Conservation (phyloP, 2,113 vertebrate species). For the Salvelinus sp. region DNA sequence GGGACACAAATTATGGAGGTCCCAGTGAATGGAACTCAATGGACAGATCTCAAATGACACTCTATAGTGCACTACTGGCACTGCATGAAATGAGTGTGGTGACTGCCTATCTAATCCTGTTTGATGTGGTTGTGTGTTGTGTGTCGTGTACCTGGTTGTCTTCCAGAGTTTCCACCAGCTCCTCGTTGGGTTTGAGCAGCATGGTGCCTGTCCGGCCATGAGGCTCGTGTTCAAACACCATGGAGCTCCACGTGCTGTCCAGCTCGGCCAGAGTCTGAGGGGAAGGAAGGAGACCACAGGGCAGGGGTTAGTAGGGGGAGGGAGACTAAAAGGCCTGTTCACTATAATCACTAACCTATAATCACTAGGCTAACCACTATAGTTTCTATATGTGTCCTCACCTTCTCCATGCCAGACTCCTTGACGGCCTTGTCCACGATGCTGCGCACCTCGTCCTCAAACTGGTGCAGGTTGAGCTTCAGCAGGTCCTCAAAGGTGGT, state of each 20-base stretch:
- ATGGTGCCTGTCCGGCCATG: conserved; percentile 67
- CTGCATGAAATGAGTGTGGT: no score
- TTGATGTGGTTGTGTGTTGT: neutral
- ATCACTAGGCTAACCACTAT: no score
- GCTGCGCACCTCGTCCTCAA: conserved; percentile 77
- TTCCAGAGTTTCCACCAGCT: conserved; percentile 80
- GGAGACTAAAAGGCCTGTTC: no score
- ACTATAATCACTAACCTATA: no score
- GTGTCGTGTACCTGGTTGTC: conserved; percentile 71
- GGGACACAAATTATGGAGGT: neutral
- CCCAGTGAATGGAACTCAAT: neutral
- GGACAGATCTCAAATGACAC: no score
- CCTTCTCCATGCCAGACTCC: conserved; percentile 83
- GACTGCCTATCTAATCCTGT: neutral
- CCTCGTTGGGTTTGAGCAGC: conserved; percentile 72
- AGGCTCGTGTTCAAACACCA: conserved; percentile 78
- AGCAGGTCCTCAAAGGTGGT: conserved; percentile 81
- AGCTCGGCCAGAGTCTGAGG: conserved; percentile 67
- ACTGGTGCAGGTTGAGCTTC: conserved; percentile 78
- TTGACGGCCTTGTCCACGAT: conserved; percentile 83
- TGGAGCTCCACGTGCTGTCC: conserved; percentile 73
- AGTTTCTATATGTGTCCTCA: conserved; percentile 41
- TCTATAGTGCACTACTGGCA: no score
- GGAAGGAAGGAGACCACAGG: neutral
- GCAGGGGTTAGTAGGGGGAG: no score